Evolutionary conservation across 1,140 invertebrate species (phyloP).

Genomic region (Zaprionus gabonicus): DNA sequence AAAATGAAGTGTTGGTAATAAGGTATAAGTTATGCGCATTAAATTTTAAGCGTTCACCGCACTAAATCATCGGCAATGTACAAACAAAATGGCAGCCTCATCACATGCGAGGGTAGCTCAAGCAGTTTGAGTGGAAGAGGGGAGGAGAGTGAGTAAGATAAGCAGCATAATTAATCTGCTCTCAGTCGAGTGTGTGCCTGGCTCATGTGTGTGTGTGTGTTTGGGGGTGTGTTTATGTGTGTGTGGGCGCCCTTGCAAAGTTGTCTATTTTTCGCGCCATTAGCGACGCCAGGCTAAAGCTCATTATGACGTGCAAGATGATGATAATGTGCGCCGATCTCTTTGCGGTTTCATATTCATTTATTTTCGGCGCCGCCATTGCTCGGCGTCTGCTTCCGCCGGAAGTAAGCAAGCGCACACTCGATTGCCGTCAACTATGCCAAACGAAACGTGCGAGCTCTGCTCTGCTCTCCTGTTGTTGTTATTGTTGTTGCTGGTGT

Average conservation of each 20-base stretch:
- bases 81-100: slow-evolving; percentile 39
- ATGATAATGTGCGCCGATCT: slow-evolving; percentile 44
- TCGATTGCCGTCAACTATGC: slow-evolving; percentile 39
- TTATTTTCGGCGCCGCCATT: slow-evolving; percentile 51
- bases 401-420: slow-evolving; percentile 54
- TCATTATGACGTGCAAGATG: slow-evolving; percentile 34
- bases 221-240: neutral
- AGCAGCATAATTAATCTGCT: neutral
- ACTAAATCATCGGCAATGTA: slow-evolving; percentile 46
- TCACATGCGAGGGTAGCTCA: slow-evolving; percentile 1
- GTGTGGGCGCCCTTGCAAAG: slow-evolving; percentile 15
- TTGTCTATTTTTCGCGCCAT: slow-evolving; percentile 58
- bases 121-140: neutral
- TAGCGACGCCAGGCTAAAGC: slow-evolving; percentile 25
- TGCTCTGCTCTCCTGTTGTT: slow-evolving; percentile 10
- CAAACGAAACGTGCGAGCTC: neutral
- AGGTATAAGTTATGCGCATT: slow-evolving; percentile 76
- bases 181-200: slow-evolving; percentile 11
- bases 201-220: slow-evolving; percentile 3
- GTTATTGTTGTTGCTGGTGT: slow-evolving; percentile 49
- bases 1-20: slow-evolving; percentile 76
- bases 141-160: neutral
- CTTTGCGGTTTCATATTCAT: slow-evolving; percentile 49
- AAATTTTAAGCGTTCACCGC: slow-evolving; percentile 57
- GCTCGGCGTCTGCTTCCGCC: slow-evolving; percentile 57